These are phyloP conservation scores for Antennarius maculatus DNA, from an alignment of 2,797 vertebrate species.

Conservation along the genomic window DNA sequence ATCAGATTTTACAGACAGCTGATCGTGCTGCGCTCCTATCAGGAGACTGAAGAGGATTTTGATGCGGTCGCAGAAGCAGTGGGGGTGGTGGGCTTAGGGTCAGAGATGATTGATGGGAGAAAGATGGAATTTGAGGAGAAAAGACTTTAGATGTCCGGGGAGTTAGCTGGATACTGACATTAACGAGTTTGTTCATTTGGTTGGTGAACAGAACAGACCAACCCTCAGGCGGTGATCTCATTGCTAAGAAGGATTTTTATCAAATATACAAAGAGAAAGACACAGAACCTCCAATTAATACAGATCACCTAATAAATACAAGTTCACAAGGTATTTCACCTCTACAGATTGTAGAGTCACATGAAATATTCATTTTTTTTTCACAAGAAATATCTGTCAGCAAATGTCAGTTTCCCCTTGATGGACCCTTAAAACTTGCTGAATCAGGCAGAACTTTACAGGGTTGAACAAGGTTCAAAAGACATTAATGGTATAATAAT, in stretches of 20 bases:
- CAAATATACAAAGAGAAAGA: constrained; percentile 12
- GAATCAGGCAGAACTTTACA: constrained; percentile 53
- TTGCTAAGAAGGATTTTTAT: constrained; percentile 19
- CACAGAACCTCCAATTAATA: not conserved
- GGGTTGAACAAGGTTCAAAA: constrained; percentile 62
- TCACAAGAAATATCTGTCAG: not conserved
- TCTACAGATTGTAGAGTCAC: constrained; percentile 18
- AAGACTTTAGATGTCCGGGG: too few relatives aligned
- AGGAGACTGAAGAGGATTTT: too few relatives aligned
- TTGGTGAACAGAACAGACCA: too few relatives aligned
- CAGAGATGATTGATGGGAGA: too few relatives aligned
- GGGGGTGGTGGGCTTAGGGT: too few relatives aligned
- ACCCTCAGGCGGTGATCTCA: not conserved
- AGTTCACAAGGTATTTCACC: not conserved
- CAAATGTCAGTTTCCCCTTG: constrained; percentile 24
- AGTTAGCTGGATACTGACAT: too few relatives aligned
- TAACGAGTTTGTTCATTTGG: too few relatives aligned
- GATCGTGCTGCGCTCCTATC: too few relatives aligned
- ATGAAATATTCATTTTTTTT: constrained; percentile 8
- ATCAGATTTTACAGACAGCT: too few relatives aligned
- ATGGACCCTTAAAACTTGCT: constrained; percentile 43
- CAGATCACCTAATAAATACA: constrained; percentile 4
- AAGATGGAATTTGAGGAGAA: too few relatives aligned
- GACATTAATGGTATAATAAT: constrained; percentile 61
- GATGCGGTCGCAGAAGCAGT: too few relatives aligned